Base-by-base conservation (phyloP, 2,888 invertebrate species). In the Halocaridina rubra region DNA sequence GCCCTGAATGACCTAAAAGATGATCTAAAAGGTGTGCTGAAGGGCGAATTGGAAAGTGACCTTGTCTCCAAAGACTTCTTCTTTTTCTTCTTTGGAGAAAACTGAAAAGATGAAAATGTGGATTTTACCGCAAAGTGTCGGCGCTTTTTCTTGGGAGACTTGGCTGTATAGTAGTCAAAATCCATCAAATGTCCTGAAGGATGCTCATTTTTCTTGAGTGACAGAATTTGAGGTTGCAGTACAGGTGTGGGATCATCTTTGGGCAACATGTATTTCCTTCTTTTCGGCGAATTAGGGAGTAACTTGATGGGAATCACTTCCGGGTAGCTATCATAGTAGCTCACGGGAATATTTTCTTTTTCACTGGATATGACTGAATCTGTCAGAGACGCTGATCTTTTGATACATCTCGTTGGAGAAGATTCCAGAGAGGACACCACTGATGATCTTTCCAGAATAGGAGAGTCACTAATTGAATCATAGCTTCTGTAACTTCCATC, bases 201-300 rank as follows among this genome's bases (percentile, higher is more conserved):
- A 3, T 24, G 13, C 10, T 61, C 29, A 3, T 13, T 61, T 61
- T 19, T n/a, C 64, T 61, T 61, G 22, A 3, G 22, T 22, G n/a
- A n/a, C 67, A 67, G 29, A 27, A 67, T 30, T 2, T 57, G 19
- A 5, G 76, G 76, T n/a, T 76, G 30, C n/a, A 76, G 53, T 16
- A 71, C 79, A 3, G 57, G 57, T 53, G 53, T 32, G 4, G 69
- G 71, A 39, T 69, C 53, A 5, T 46, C 24, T 4, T 71, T 53
- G 19, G 46, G 46, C 19, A 57, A 46, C 8, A 10, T n/a, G 3
- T 30, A 5, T 30, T 22, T 57, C 46, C 71, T 69, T 19, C 57
- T 32, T 30, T 71, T 69, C 7, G 79, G 79, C 19, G 79, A 79
- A 19, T 27, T 27, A 29, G 69, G 79, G 8, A 79, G 79, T 27